Evolutionary conservation across 2,113 vertebrate genomes (phyloP).

Genomic region (Pseudorectes ferrugineus): DNA sequence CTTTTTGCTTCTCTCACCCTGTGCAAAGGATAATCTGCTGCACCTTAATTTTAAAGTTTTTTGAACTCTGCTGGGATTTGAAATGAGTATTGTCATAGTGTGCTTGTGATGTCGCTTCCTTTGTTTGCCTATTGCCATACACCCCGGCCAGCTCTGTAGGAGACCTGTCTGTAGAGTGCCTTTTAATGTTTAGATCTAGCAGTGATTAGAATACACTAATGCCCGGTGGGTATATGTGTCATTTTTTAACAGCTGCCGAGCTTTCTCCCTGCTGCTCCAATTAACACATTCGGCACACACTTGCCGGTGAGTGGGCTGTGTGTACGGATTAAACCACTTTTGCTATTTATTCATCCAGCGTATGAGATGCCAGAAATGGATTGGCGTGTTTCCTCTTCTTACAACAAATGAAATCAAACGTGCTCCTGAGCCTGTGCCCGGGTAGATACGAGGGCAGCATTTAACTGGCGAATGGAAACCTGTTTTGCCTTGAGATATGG

Average conservation of each 20-base stretch:
- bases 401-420: neutral
- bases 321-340: slow-evolving; percentile 74
- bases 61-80: slow-evolving; percentile 14
- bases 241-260: slow-evolving; percentile 77
- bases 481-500: slow-evolving; percentile 58
- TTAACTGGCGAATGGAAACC: neutral
- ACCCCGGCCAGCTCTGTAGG: slow-evolving; percentile 18
- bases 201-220: slow-evolving; percentile 71
- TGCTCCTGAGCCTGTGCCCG: neutral
- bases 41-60: neutral
- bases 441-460: neutral
- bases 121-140: slow-evolving; percentile 46
- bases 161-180: slow-evolving; percentile 48
- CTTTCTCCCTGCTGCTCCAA: slow-evolving; percentile 76
- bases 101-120: neutral
- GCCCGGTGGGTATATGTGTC: slow-evolving; percentile 75
- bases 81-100: neutral
- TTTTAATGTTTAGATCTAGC: slow-evolving; percentile 72
- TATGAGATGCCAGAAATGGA: neutral
- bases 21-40: neutral
- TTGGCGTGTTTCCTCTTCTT: neutral
- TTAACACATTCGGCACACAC: slow-evolving; percentile 70
- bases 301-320: slow-evolving; percentile 69
- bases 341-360: slow-evolving; percentile 30
- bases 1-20: neutral